Evolutionary conservation across 2,888 invertebrate genomes (phyloP).

Genomic region (Eupithecia exiguata): DNA sequence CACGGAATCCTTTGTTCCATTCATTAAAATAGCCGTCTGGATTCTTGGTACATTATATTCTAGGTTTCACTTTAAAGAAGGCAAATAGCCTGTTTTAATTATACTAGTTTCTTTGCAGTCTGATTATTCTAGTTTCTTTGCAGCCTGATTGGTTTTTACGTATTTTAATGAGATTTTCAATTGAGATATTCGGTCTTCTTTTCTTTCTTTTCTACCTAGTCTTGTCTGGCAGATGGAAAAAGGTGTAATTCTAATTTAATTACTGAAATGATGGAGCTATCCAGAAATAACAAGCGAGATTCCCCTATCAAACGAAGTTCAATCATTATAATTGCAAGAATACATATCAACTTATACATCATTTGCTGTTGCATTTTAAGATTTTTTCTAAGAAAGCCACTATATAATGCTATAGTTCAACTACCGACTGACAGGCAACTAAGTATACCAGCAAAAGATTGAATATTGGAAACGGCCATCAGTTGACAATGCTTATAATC

Average conservation of each 20-base stretch:
- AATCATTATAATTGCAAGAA: too few relatives aligned
- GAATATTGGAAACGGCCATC: neutral
- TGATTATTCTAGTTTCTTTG: slow-evolving; percentile 1
- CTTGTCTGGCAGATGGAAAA: neutral
- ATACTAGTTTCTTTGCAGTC: neutral
- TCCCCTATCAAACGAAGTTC: too few relatives aligned
- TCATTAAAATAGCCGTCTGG: slow-evolving; percentile 36
- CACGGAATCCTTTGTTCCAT: slow-evolving; percentile 51
- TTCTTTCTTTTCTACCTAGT: neutral
- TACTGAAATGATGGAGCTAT: too few relatives aligned
- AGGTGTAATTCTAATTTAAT: neutral
- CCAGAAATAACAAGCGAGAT: too few relatives aligned
- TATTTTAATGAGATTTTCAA: neutral
- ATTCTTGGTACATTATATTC: neutral
- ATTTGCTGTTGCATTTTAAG: too few relatives aligned
- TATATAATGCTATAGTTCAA: too few relatives aligned
- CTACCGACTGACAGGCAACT: too few relatives aligned
- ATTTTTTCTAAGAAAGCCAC: too few relatives aligned
- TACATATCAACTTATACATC: too few relatives aligned
- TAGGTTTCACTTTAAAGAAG: neutral
- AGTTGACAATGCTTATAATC: neutral
- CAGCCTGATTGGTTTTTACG: slow-evolving; percentile 1
- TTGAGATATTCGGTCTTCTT: neutral
- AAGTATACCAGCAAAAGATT: too few relatives aligned
- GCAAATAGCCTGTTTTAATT: neutral